Evolutionary conservation across 2,888 invertebrate species (phyloP).

Genomic region (Brachypalpus laphriformis): DNA sequence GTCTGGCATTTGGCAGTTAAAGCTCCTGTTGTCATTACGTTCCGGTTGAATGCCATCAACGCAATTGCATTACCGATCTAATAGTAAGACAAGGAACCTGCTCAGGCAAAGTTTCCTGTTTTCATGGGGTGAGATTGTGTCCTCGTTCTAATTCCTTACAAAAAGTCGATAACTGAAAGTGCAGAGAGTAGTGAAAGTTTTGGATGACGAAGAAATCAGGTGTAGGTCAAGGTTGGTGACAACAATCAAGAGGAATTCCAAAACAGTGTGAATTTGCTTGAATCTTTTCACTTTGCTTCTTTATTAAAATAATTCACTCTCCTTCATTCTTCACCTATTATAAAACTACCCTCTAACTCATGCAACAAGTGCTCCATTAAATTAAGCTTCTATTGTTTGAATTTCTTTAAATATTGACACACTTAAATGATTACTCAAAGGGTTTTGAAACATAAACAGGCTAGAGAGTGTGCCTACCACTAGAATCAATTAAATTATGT

Average conservation of each 20-base stretch:
- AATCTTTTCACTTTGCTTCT: not conserved
- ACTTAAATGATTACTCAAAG: slow-evolving; percentile 48
- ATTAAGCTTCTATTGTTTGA: not conserved
- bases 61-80: not conserved
- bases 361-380: not conserved
- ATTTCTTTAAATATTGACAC: slow-evolving; percentile 17
- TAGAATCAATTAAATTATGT: slow-evolving; percentile 27
- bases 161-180: not conserved
- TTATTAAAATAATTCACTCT: not conserved
- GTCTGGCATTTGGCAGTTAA: slow-evolving; percentile 18
- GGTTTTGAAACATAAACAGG: slow-evolving; percentile 9
- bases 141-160: not conserved
- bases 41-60: not conserved
- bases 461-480: not conserved
- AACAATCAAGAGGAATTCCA: not conserved
- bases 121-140: not conserved
- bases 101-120: slow-evolving; percentile 10
- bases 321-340: not conserved
- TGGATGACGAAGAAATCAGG: not conserved
- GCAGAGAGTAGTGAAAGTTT: not conserved
- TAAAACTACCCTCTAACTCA: not conserved
- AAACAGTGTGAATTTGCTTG: too few relatives aligned
- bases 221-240: not conserved
- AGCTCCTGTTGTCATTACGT: not conserved
- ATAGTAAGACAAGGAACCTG: not conserved